Percentiles rank a stretch among this genome's conserved stretches.
Evolutionary conservation across 1,140 invertebrate genomes (phyloP).

Genomic region (Drosophila eugracilis): DNA sequence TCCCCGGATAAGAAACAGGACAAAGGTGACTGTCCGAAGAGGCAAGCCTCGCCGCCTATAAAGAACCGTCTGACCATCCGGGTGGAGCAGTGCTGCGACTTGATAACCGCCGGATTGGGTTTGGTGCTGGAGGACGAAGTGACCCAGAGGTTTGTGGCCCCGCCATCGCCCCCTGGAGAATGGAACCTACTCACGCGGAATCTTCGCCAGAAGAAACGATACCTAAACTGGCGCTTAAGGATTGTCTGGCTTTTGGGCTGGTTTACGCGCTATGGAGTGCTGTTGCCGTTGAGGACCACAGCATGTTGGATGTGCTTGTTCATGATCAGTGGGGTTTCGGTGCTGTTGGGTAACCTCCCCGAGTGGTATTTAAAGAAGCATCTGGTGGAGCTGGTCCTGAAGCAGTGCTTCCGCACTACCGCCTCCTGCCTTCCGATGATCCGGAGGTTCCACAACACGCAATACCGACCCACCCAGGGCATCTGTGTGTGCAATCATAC

Average conservation of each 20-base stretch:
- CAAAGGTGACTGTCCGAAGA: background rate
- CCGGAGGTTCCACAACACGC: conserved; percentile 41
- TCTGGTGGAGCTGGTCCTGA: conserved; percentile 25
- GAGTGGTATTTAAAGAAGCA: conserved; percentile 24
- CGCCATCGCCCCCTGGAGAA: conserved; percentile 2
- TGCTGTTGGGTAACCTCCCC: conserved; percentile 48
- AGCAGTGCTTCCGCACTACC: conserved; percentile 42
- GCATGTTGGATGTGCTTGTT: conserved; percentile 40
- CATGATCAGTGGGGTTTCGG: conserved; percentile 23
- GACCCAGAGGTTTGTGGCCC: conserved; percentile 49
- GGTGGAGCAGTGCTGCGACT: conserved; percentile 41
- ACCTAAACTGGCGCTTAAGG: conserved; percentile 36
- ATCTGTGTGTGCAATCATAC: conserved; percentile 71
- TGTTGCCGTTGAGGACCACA: conserved; percentile 37
- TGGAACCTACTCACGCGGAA: conserved; percentile 67
- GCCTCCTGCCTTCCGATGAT: conserved; percentile 55
- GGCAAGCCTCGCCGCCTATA: conserved; percentile 2
- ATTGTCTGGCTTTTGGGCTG: conserved; percentile 33
- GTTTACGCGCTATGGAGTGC: conserved; percentile 35
- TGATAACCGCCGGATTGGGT: conserved; percentile 35
- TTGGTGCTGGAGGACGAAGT: conserved; percentile 68
- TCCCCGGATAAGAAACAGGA: too few species aligned
- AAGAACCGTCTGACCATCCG: conserved; percentile 18
- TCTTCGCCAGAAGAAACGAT: conserved; percentile 9
- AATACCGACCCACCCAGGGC: conserved; percentile 37